These are phyloP conservation scores for Enteromius thamalakanensis DNA, from an alignment of 2,797 vertebrate genomes.

Conservation along the genomic window DNA sequence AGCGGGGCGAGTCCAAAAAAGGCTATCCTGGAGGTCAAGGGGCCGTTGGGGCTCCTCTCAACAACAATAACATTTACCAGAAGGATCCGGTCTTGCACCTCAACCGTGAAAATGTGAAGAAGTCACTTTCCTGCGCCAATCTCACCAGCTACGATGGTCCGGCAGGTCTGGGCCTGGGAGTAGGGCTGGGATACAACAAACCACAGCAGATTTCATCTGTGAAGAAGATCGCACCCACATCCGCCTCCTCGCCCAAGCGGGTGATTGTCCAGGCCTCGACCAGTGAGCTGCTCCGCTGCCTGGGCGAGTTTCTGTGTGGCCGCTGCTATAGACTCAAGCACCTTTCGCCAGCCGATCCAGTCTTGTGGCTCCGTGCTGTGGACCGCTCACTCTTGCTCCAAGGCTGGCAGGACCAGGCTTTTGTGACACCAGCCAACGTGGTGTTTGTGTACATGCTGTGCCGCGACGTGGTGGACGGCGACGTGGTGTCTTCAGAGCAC, in stretches of 20 bases:
- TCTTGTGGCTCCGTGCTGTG: constrained; percentile 82
- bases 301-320: constrained; percentile 82
- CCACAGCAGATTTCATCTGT: constrained; percentile 75
- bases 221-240: constrained; percentile 68
- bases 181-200: constrained; percentile 69
- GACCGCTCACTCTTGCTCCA: constrained; percentile 84
- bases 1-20: constrained; percentile 75
- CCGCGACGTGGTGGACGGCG: constrained; percentile 81
- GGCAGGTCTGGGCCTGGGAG: constrained; percentile 69
- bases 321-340: constrained; percentile 83
- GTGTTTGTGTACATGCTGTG: constrained; percentile 88
- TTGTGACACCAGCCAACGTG: constrained; percentile 85
- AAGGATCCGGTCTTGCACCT: constrained; percentile 77
- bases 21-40: constrained; percentile 46
- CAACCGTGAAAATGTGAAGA: constrained; percentile 82
- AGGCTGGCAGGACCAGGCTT: constrained; percentile 88
- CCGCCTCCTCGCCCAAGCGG: constrained; percentile 73
- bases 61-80: constrained; percentile 79
- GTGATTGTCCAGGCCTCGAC: constrained; percentile 86
- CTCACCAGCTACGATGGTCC: constrained; percentile 81
- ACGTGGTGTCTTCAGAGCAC: constrained; percentile 78
- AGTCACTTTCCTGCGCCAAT: constrained; percentile 83
- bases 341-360: constrained; percentile 78
- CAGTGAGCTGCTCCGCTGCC: constrained; percentile 83
- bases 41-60: constrained; percentile 65